Base-by-base conservation (phyloP, 2,113 vertebrate species). In the Rattus rattus region DNA sequence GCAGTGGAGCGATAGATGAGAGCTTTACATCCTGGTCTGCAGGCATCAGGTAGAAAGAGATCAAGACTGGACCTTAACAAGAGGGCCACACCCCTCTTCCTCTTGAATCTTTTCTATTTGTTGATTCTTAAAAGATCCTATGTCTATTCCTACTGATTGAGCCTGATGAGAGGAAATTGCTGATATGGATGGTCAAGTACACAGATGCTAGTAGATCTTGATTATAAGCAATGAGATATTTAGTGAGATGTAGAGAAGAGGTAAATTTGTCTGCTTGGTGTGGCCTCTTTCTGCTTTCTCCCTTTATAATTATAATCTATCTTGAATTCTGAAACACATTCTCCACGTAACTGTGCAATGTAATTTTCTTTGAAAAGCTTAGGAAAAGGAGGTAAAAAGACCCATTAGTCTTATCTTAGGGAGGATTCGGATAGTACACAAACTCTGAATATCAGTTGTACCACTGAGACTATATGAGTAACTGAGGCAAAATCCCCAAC, bases 341-440 rank as follows among this genome's bases (percentile, higher is more conserved):
- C 88, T 89, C 39, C 10, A 6, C 33, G 83, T 33, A 92, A 73
- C 39, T 65, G 33, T n/a, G 72, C 39, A 47, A 86, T 4, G 0
- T 70, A 54, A 49, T 14, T 89, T 87, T 47, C 17, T 33, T 86
- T 10, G 49, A 85, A 91, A 85, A 13, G 33, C 1, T 11, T 9
- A 70, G 30, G 3, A 16, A 61, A 94, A 80, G 39, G 52, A 56
- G 11, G 3, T 26, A 76, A 80, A 93, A 43, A 17, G 26, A 87
- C 39, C n/a, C 20, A 75, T 59, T 67, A 24, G 79, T 92, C 76
- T 92, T 59, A 90, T 92, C 92, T 93, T 79, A 5, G 61, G 39
- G 63, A 87, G 8, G 26, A 7, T 33, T 7, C 72, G 52, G 59
- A 2, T n/a, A 2, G 33, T 67, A 77, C 67, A 30, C 36, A 56